Evolutionary conservation across 1,140 invertebrate species (phyloP).

Genomic region (Galleria mellonella): DNA sequence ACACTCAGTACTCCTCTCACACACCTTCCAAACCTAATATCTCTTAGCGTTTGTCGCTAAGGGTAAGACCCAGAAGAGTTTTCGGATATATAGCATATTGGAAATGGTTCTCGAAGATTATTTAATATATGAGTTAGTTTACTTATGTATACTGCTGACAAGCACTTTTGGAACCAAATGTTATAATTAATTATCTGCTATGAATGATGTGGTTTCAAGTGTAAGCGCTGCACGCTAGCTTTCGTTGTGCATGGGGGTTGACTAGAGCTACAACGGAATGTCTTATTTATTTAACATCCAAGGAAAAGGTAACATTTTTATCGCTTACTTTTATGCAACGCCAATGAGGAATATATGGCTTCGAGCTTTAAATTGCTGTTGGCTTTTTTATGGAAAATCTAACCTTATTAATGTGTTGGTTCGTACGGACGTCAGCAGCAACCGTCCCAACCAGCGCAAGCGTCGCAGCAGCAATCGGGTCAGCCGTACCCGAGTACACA

Average conservation of each 20-base stretch:
- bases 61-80: constrained; percentile 1
- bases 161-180: constrained; percentile 35
- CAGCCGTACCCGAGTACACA: constrained; percentile 70
- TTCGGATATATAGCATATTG: not conserved
- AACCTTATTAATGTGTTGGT: constrained; percentile 75
- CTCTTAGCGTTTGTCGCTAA: constrained; percentile 19
- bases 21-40: constrained; percentile 24
- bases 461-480: constrained; percentile 75
- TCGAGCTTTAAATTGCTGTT: constrained; percentile 64
- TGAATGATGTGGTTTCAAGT: constrained; percentile 57
- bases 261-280: constrained; percentile 65
- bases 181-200: constrained; percentile 32
- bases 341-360: constrained; percentile 44
- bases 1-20: constrained; percentile 27
- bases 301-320: constrained; percentile 59
- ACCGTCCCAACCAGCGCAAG: constrained; percentile 74
- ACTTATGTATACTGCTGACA: constrained; percentile 29
- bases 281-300: constrained; percentile 39
- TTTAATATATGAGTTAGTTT: constrained; percentile 15
- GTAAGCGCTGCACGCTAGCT: constrained; percentile 68
- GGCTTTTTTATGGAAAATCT: constrained; percentile 71
- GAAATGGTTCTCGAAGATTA: constrained; percentile 4
- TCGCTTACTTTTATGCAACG: constrained; percentile 61
- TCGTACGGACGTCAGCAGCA: constrained; percentile 74
- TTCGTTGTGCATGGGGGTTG: constrained; percentile 71